phyloP scores from a whole-genome alignment of 2,113 vertebrate genomes.

The Perca flavescens region DNA sequence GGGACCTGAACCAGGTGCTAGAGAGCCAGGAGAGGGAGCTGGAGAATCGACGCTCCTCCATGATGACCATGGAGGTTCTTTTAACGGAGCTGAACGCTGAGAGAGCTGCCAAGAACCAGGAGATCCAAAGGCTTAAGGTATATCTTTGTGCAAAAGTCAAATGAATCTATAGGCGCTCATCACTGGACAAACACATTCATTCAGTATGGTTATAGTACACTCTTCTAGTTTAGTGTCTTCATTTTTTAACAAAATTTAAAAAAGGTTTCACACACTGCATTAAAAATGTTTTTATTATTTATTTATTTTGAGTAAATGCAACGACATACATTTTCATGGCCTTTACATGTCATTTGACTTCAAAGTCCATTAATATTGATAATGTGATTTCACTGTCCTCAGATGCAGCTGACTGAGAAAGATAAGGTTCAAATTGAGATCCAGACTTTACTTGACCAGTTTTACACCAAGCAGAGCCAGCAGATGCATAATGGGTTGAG shows the following conservation, averaged over 20 bases:
- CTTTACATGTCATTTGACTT: background rate
- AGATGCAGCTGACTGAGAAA: slow-evolving; percentile 90
- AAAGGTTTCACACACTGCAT: background rate
- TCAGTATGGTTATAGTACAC: background rate
- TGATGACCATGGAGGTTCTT: slow-evolving; percentile 90
- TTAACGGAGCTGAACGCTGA: slow-evolving; percentile 91
- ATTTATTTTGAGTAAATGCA: background rate
- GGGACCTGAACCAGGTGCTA: slow-evolving; percentile 86
- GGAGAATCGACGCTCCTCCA: slow-evolving; percentile 88
- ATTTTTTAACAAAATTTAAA: background rate
- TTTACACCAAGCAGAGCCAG: slow-evolving; percentile 86
- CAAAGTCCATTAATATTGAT: background rate
- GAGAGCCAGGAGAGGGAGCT: slow-evolving; percentile 92
- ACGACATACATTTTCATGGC: background rate
- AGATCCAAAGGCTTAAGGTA: slow-evolving; percentile 94
- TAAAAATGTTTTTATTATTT: background rate
- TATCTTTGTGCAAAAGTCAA: background rate
- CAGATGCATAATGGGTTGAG: slow-evolving; percentile 61
- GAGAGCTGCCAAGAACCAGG: slow-evolving; percentile 90
- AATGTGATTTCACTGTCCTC: slow-evolving; percentile 11
- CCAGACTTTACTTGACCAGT: slow-evolving; percentile 87
- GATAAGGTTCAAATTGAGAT: slow-evolving; percentile 89
- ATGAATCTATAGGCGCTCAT: background rate
- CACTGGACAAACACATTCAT: background rate
- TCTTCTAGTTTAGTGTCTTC: background rate